Evolutionary conservation across 2,113 vertebrate genomes (phyloP).

Genomic region (Hemibagrus wyckioides): DNA sequence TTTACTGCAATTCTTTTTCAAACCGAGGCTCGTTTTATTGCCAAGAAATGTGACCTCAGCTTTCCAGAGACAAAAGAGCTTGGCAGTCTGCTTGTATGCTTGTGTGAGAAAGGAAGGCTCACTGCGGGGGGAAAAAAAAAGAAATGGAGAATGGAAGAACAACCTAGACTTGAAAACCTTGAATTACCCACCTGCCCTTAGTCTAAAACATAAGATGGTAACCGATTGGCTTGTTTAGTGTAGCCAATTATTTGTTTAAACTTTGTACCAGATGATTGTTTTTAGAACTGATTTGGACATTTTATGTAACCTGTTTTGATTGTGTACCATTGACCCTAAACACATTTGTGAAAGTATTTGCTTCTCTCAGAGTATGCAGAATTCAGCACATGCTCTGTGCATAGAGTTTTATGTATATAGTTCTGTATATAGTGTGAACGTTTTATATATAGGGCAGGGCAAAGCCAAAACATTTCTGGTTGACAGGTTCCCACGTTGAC

Average conservation of each 20-base stretch:
- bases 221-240: neutral
- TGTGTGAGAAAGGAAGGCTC: conserved; percentile 37
- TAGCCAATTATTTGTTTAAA: neutral
- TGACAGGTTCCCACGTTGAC: neutral
- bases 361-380: neutral
- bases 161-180: conserved; percentile 6
- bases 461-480: neutral
- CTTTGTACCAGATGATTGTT: neutral
- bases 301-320: neutral
- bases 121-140: neutral
- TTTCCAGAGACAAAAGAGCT: conserved; percentile 48
- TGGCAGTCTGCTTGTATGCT: conserved; percentile 24
- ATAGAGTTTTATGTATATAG: neutral
- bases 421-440: no score
- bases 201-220: neutral
- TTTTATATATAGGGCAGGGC: no score
- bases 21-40: conserved; percentile 46
- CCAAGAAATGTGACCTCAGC: conserved; percentile 50
- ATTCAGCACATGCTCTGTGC: neutral
- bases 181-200: conserved; percentile 25
- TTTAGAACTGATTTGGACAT: neutral
- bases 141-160: conserved; percentile 1
- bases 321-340: neutral
- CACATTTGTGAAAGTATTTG: neutral
- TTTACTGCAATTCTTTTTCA: conserved; percentile 45